phyloP scores from a whole-genome alignment of 37 sponge, comb jelly and placozoan genomes.

The Diacarnus erythraeanus region DNA sequence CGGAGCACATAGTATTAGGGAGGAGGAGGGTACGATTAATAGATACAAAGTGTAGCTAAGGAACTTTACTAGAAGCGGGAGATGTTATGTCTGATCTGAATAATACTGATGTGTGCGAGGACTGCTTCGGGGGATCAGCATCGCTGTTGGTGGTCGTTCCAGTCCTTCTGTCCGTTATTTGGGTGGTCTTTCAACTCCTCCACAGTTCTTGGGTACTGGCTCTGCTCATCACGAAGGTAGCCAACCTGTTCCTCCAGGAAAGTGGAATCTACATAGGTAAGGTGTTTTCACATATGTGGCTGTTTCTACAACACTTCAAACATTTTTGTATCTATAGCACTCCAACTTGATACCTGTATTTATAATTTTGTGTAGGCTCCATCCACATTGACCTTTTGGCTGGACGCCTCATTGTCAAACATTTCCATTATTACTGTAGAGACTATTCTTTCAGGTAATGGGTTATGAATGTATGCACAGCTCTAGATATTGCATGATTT shows the following conservation, averaged over 20 bases:
- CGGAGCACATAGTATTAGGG: no score
- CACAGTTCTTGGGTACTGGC: constrained; percentile 42
- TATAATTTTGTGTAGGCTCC: constrained; percentile 40
- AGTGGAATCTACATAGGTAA: constrained; percentile 59
- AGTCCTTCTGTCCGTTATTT: constrained; percentile 47
- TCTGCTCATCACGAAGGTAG: constrained; percentile 15
- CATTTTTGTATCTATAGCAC: not conserved
- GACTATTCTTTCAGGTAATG: constrained; percentile 54
- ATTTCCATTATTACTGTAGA: constrained; percentile 46
- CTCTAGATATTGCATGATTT: not conserved
- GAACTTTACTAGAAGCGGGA: no score
- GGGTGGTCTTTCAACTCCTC: constrained; percentile 55
- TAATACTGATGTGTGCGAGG: not conserved
- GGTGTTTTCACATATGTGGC: not conserved
- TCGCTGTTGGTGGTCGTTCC: constrained; percentile 29
- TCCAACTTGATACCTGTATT: no score
- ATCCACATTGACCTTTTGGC: constrained; percentile 43
- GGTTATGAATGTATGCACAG: not conserved
- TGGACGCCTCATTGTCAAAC: constrained; percentile 60
- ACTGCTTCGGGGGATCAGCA: not conserved
- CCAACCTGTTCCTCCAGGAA: constrained; percentile 41
- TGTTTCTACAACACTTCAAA: not conserved
- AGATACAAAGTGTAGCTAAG: no score
- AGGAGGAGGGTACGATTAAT: no score
- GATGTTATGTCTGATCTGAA: no score